A percentile compares a stretch with the other conserved stretches of the same genome.
Evolutionary conservation across 2,888 invertebrate genomes (phyloP).

Genomic region (Tipula lateralis): DNA sequence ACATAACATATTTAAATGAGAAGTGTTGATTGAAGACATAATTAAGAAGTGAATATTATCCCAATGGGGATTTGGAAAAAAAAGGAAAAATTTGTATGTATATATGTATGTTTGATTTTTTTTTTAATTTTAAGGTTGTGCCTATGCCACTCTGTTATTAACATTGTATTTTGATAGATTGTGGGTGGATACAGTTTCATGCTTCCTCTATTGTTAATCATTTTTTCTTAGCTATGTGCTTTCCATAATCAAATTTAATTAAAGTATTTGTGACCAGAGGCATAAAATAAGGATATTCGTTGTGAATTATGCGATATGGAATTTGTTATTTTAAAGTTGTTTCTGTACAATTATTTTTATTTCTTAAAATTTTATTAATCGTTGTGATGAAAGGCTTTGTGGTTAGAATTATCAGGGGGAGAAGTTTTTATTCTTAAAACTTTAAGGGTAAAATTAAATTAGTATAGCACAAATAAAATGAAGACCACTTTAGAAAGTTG

Average conservation of each 20-base stretch:
- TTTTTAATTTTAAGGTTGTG: neutral
- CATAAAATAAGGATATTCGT: neutral
- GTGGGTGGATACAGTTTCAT: neutral
- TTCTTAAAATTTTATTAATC: neutral
- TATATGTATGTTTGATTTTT: neutral
- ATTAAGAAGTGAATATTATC: neutral
- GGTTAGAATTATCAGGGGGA: too few relatives aligned
- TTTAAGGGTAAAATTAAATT: too few relatives aligned
- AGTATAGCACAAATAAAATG: too few relatives aligned
- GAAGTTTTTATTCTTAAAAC: too few relatives aligned
- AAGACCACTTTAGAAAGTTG: too few relatives aligned
- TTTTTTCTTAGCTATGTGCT: neutral
- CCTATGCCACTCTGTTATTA: neutral
- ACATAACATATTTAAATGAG: neutral
- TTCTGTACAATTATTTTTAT: neutral
- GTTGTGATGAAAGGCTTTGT: neutral
- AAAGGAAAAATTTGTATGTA: neutral
- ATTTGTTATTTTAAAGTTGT: neutral
- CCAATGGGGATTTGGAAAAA: neutral
- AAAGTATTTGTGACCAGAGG: neutral
- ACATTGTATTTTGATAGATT: neutral
- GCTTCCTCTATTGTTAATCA: neutral
- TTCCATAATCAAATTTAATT: conserved; percentile 4
- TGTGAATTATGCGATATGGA: neutral
- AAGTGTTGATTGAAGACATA: neutral